phyloP scores from a whole-genome alignment of 2,888 invertebrate genomes.

The Phengaris alcon region DNA sequence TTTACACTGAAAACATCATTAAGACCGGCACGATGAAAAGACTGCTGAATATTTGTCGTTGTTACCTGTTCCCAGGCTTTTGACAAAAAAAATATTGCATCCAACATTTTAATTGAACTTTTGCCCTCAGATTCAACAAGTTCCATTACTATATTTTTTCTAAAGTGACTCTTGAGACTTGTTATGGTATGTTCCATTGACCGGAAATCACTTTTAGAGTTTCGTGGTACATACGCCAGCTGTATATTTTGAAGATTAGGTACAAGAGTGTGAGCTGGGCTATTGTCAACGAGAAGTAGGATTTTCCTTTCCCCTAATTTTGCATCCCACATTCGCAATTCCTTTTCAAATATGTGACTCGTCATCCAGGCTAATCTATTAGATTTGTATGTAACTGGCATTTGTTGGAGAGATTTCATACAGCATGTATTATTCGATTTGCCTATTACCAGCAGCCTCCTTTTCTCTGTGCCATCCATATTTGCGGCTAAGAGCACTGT shows the following conservation, averaged over 20 bases:
- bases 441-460: neutral
- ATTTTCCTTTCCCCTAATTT: neutral
- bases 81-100: neutral
- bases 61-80: neutral
- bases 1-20: neutral
- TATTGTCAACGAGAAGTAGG: neutral
- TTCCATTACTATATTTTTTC: neutral
- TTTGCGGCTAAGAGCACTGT: neutral
- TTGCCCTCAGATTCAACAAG: neutral
- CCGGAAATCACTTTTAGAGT: neutral
- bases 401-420: neutral
- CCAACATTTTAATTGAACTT: neutral
- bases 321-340: neutral
- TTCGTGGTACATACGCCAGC: neutral
- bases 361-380: neutral
- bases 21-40: neutral
- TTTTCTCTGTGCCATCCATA: neutral
- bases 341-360: neutral
- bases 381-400: neutral
- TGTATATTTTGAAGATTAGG: neutral
- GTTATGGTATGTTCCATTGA: neutral
- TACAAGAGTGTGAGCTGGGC: neutral
- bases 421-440: neutral
- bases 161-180: neutral
- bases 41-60: neutral